A percentile compares a stretch with the other conserved stretches of the same genome.
Evolutionary conservation across 2,797 vertebrate species (phyloP).

Genomic region (Falco cherrug): DNA sequence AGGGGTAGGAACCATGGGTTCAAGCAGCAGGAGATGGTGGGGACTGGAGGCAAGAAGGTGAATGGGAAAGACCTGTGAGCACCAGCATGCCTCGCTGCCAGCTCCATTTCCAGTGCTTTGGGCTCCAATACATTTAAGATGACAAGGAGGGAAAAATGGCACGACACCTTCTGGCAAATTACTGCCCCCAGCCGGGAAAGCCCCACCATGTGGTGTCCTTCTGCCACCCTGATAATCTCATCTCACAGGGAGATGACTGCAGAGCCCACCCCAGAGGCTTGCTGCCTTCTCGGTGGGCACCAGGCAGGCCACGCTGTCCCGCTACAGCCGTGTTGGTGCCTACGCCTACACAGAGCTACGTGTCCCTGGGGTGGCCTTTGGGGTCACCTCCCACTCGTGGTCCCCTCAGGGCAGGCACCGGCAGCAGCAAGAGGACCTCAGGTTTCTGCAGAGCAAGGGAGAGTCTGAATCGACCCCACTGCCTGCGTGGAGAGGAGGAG

Average conservation of each 20-base stretch:
- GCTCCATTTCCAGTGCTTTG: neutral
- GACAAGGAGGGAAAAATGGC: neutral
- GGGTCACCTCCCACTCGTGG: neutral
- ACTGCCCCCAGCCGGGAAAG: neutral
- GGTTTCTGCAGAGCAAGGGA: neutral
- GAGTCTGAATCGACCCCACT: neutral
- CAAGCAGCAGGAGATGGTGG: neutral
- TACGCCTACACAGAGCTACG: accelerated
- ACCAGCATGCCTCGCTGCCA: neutral
- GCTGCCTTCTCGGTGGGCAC: neutral
- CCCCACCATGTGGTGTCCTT: neutral
- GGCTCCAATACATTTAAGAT: neutral
- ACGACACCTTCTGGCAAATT: neutral
- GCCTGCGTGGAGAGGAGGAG: neutral
- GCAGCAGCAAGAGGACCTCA: neutral
- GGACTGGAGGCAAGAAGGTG: neutral
- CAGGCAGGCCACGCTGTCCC: neutral
- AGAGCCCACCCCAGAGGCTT: neutral
- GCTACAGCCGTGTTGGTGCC: neutral
- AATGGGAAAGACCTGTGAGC: neutral
- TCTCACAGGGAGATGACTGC: neutral
- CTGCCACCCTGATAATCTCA: neutral
- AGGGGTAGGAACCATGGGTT: neutral
- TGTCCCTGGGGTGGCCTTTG: neutral
- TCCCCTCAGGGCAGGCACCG: neutral